A percentile compares a stretch with the other conserved stretches of the same genome.
Evolutionary conservation across 2,797 vertebrate species (phyloP).

Genomic region (Hypotaenidia okinawae): DNA sequence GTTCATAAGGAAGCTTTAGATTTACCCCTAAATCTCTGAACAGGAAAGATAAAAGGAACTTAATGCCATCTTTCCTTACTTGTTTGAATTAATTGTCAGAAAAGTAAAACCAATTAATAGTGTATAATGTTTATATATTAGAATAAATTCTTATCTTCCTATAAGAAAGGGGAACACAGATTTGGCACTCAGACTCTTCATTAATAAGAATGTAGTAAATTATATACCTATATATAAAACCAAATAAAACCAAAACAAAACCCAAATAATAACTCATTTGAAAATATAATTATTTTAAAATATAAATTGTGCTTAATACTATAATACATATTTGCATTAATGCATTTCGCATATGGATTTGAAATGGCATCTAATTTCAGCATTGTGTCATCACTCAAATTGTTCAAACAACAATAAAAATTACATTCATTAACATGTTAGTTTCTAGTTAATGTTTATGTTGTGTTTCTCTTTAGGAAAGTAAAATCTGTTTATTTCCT

Average conservation of each 20-base stretch:
- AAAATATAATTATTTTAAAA: background rate
- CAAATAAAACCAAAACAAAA: background rate
- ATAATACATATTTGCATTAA: background rate
- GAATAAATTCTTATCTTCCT: background rate
- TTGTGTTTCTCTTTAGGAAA: background rate
- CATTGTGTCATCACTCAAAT: background rate
- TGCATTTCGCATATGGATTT: background rate
- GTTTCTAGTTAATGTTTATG: background rate
- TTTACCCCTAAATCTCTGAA: background rate
- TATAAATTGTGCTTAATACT: background rate
- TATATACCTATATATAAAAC: background rate
- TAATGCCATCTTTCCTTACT: background rate
- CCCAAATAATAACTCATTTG: background rate
- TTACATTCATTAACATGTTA: background rate
- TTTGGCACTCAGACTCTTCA: background rate
- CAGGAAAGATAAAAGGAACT: background rate
- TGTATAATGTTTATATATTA: background rate
- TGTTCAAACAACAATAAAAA: background rate
- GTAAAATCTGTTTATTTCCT: background rate
- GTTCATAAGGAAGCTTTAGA: background rate
- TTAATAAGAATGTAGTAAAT: background rate
- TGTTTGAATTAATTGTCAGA: background rate
- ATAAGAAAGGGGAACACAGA: background rate
- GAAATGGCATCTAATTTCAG: background rate
- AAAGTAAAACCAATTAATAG: background rate